Evolutionary conservation across 2,797 vertebrate species (phyloP).

Genomic region (Labeo calbasu): DNA sequence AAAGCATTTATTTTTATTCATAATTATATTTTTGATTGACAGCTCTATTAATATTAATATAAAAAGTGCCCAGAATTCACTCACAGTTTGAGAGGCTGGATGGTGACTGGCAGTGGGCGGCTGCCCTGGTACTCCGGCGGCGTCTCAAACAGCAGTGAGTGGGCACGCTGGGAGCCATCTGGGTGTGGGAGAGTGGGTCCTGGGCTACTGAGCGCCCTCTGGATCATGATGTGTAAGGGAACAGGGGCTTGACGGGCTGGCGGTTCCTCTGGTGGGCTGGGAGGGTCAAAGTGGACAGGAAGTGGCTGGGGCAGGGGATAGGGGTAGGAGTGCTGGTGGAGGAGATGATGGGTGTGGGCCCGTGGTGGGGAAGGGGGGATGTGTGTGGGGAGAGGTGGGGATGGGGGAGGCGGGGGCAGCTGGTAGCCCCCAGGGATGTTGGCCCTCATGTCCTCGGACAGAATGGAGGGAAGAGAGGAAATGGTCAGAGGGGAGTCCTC

Average conservation of each 20-base stretch:
- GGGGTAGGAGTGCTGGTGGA: slow-evolving; percentile 82
- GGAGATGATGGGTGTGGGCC: slow-evolving; percentile 75
- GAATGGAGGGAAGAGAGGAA: slow-evolving; percentile 53
- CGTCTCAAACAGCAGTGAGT: slow-evolving; percentile 90
- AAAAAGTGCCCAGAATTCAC: slow-evolving; percentile 55
- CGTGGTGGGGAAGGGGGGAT: slow-evolving; percentile 82
- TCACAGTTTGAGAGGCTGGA: slow-evolving; percentile 97
- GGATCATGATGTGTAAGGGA: slow-evolving; percentile 95
- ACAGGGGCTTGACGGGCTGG: slow-evolving; percentile 82
- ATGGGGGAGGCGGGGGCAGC: slow-evolving; percentile 75
- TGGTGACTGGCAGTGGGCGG: slow-evolving; percentile 92
- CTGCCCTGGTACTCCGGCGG: slow-evolving; percentile 80
- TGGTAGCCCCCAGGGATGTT: slow-evolving; percentile 78
- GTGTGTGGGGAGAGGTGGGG: slow-evolving; percentile 83
- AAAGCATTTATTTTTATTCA: background rate
- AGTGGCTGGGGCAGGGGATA: slow-evolving; percentile 74
- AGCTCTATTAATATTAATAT: background rate
- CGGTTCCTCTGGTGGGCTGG: slow-evolving; percentile 72
- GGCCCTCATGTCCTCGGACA: slow-evolving; percentile 71
- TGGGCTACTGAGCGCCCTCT: slow-evolving; percentile 91
- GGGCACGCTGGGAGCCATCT: slow-evolving; percentile 88
- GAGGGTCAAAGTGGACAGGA: slow-evolving; percentile 77
- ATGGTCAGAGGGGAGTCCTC: slow-evolving; percentile 71
- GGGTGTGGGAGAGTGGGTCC: slow-evolving; percentile 84
- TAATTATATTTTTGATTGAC: background rate